phyloP scores from a whole-genome alignment of 2,797 vertebrate genomes.

The Hemibagrus guttatus region DNA sequence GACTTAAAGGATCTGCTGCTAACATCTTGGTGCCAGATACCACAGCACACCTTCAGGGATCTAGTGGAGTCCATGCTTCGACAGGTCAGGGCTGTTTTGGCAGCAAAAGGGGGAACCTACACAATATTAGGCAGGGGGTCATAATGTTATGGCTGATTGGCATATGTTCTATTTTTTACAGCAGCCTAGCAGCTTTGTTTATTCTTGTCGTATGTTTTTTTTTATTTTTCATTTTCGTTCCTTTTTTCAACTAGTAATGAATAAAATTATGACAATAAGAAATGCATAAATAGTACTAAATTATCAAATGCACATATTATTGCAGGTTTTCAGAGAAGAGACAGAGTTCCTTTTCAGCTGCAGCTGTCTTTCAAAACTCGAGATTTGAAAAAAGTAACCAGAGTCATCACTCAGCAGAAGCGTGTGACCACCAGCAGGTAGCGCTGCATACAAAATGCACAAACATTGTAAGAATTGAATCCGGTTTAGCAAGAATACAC shows the following conservation, averaged over 20 bases:
- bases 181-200: background rate
- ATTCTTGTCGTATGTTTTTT: background rate
- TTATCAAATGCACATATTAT: background rate
- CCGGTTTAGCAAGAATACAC: background rate
- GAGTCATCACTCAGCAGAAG: conserved; percentile 71
- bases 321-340: conserved; percentile 67
- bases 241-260: background rate
- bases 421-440: conserved; percentile 72
- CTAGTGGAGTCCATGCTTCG: too few relatives aligned
- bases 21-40: too few relatives aligned
- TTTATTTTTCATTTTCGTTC: background rate
- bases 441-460: background rate
- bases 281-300: background rate
- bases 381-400: conserved; percentile 70
- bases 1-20: too few relatives aligned
- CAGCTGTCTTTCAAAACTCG: conserved; percentile 75
- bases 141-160: too few relatives aligned
- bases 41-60: too few relatives aligned
- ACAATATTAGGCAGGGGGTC: too few relatives aligned
- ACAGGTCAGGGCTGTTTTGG: too few relatives aligned
- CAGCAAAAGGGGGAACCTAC: too few relatives aligned
- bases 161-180: background rate
- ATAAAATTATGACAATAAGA: background rate
- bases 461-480: background rate
- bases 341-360: conserved; percentile 72